Conservation (phyloP, 1,140 invertebrate species). For the Chironomus striatipennis region DNA sequence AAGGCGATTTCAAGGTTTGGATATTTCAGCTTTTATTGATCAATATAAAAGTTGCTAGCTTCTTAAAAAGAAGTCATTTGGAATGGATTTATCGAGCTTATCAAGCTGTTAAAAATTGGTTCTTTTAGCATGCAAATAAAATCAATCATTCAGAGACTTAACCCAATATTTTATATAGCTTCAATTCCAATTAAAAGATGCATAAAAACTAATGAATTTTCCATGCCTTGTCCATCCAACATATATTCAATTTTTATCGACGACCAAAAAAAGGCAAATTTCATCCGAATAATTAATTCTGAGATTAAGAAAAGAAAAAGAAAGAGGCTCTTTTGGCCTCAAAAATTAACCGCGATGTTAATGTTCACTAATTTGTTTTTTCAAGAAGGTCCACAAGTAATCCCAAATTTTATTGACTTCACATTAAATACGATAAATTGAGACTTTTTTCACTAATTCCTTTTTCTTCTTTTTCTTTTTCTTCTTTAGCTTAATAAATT, state of each 20-base stretch:
- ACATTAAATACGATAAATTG: conserved; percentile 4
- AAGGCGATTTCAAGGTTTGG: no score
- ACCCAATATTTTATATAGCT: no score
- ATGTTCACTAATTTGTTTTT: not conserved
- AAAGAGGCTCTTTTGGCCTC: not conserved
- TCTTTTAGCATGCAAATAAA: no score
- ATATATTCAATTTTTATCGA: no score
- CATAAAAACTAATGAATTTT: not conserved
- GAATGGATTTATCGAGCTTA: no score
- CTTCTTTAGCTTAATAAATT: conserved; percentile 67
- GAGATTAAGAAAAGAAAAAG: not conserved
- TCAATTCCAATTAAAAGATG: no score
- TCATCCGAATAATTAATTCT: conserved; percentile 8
- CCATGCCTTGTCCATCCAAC: not conserved
- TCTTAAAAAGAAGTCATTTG: no score
- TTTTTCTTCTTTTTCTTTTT: conserved; percentile 36
- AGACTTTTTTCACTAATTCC: not conserved
- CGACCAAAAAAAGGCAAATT: no score
- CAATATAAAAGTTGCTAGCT: no score
- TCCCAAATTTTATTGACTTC: conserved; percentile 5
- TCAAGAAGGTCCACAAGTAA: conserved; percentile 17
- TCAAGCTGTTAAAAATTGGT: no score
- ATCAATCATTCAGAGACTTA: no score
- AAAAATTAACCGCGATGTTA: not conserved
- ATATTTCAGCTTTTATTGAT: no score